phyloP scores from a whole-genome alignment of 2,888 invertebrate genomes.

The Drosophila affinis region DNA sequence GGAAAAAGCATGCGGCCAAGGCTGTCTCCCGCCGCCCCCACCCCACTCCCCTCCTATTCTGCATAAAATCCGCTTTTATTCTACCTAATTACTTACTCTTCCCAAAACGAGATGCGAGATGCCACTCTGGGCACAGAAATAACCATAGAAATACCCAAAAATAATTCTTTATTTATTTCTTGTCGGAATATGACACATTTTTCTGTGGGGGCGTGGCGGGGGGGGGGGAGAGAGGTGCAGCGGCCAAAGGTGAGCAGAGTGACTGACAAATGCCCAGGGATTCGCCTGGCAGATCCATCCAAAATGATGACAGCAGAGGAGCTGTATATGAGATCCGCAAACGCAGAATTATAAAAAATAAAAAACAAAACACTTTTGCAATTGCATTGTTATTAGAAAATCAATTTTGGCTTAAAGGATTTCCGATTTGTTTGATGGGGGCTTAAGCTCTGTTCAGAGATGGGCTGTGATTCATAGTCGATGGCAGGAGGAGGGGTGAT shows the following conservation, averaged over 20 bases:
- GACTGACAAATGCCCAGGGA: conserved; percentile 43
- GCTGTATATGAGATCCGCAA: conserved; percentile 7
- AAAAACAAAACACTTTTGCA: no score
- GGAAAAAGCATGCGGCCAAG: conserved; percentile 44
- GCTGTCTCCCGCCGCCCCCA: background rate
- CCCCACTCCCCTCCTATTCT: background rate
- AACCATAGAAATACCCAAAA: conserved; percentile 17
- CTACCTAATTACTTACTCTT: conserved; percentile 26
- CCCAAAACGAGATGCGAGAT: background rate
- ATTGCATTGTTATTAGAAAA: no score
- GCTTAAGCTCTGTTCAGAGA: conserved; percentile 11
- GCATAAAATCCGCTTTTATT: background rate
- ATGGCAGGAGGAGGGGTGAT: no score
- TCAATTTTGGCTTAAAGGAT: no score
- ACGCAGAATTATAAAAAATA: conserved; percentile 7
- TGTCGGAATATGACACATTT: conserved; percentile 52
- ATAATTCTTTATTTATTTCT: conserved; percentile 46
- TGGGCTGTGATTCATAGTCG: background rate
- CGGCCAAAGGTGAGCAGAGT: conserved; percentile 37
- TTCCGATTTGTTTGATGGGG: background rate
- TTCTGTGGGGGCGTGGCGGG: conserved; percentile 6
- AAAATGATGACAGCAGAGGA: conserved; percentile 26
- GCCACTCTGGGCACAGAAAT: conserved; percentile 25
- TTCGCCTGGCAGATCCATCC: conserved; percentile 17
- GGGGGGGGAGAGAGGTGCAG: background rate